phyloP scores from a whole-genome alignment of 2,797 vertebrate genomes.

The Odontamblyopus lacepedii region DNA sequence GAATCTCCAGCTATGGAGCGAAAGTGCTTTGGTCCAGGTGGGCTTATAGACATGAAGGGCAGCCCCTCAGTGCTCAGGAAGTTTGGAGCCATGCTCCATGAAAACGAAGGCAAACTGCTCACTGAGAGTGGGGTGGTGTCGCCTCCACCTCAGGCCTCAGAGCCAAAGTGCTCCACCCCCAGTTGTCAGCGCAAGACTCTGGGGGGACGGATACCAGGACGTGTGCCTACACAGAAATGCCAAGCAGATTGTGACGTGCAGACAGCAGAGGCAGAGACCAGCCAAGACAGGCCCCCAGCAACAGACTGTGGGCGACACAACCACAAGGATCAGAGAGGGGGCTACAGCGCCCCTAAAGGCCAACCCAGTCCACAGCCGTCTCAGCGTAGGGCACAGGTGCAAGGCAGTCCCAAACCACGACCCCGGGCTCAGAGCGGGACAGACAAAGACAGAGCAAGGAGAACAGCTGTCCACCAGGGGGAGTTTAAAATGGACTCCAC shows the following conservation, averaged over 20 bases:
- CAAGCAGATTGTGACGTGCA: conserved; percentile 73
- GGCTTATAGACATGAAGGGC: conserved; percentile 68
- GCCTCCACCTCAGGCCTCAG: conserved; percentile 55
- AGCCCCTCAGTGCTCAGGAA: conserved; percentile 77
- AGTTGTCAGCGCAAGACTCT: conserved; percentile 77
- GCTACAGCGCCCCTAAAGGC: conserved; percentile 52
- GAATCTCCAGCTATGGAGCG: conserved; percentile 66
- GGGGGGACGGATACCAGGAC: conserved; percentile 58
- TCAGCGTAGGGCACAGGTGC: conserved; percentile 57
- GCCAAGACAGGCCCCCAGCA: conserved; percentile 63
- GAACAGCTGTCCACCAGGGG: conserved; percentile 39
- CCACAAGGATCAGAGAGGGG: conserved; percentile 59
- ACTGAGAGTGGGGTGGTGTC: conserved; percentile 72
- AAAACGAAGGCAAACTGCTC: conserved; percentile 78
- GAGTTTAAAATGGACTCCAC: conserved; percentile 65
- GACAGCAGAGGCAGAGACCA: conserved; percentile 61
- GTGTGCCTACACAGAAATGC: conserved; percentile 77
- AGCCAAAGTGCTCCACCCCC: conserved; percentile 64
- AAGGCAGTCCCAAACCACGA: conserved; percentile 64
- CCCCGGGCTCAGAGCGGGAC: conserved; percentile 51
- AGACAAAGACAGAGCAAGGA: conserved; percentile 55
- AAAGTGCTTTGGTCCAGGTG: conserved; percentile 53
- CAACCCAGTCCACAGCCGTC: conserved; percentile 49
- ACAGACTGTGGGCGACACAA: conserved; percentile 59
- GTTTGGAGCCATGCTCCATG: conserved; percentile 73